A percentile compares a stretch with the other conserved stretches of the same genome.
Conservation (phyloP, 2,888 invertebrate genomes). For the Caenorhabditis sp. region DNA sequence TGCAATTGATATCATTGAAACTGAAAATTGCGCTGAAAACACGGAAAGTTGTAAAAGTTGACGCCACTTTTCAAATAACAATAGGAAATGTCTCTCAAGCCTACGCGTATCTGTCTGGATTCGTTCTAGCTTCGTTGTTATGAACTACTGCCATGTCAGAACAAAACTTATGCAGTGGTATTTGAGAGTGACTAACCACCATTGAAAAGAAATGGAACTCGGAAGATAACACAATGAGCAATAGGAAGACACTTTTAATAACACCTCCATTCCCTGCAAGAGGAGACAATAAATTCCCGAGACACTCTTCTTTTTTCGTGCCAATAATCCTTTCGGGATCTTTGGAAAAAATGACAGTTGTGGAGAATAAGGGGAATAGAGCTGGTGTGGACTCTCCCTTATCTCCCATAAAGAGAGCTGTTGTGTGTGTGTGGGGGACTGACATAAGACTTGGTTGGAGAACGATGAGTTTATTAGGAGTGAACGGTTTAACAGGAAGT, state of each 20-base stretch:
- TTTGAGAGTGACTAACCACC: background rate
- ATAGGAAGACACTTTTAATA: slow-evolving; percentile 3
- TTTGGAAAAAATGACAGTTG: background rate
- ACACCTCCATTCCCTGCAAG: slow-evolving; percentile 2
- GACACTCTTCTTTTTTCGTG: background rate
- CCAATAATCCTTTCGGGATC: slow-evolving; percentile 29
- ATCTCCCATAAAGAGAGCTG: too few species aligned
- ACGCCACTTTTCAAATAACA: background rate
- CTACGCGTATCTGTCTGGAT: background rate
- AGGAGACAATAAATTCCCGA: slow-evolving; percentile 26
- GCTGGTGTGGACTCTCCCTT: too few species aligned
- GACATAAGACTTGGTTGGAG: too few species aligned
- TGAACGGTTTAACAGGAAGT: too few species aligned
- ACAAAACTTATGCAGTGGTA: background rate
- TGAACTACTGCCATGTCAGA: too few species aligned
- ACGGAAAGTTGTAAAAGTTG: background rate
- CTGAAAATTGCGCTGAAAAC: background rate
- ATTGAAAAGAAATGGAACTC: slow-evolving; percentile 2
- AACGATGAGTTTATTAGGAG: too few species aligned
- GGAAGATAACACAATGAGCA: slow-evolving; percentile 6
- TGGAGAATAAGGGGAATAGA: too few species aligned
- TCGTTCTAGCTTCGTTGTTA: too few species aligned
- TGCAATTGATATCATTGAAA: slow-evolving; percentile 42
- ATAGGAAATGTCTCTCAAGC: background rate
- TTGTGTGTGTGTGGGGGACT: too few species aligned